Percentiles rank a stretch among this genome's conserved stretches.
Evolutionary conservation across 2,113 vertebrate genomes (phyloP).

Genomic region (Zosterops pallidus): DNA sequence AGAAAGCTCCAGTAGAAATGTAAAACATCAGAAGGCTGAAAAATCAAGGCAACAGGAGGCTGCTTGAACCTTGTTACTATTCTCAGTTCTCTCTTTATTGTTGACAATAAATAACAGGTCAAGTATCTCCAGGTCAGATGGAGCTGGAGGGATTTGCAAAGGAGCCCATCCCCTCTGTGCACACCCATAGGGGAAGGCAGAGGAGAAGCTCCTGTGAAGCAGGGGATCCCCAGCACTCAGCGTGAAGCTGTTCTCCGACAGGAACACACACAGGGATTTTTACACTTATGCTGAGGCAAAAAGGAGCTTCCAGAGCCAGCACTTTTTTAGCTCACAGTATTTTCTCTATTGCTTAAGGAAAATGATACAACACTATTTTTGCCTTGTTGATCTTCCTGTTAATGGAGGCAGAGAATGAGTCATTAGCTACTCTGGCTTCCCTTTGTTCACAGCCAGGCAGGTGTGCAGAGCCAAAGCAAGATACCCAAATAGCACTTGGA

Average conservation of each 20-base stretch:
- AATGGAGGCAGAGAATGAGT: neutral
- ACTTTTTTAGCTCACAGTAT: neutral
- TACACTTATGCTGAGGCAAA: rapidly evolving
- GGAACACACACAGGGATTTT: neutral
- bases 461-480: neutral
- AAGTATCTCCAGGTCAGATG: neutral
- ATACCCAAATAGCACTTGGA: rapidly evolving
- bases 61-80: neutral
- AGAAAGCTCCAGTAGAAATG: too few species aligned
- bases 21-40: too few species aligned
- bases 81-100: neutral
- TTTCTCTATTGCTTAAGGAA: neutral
- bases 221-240: neutral
- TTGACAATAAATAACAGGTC: neutral
- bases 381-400: neutral
- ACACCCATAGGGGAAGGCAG: neutral
- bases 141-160: neutral
- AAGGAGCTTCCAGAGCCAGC: neutral
- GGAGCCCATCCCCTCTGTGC: neutral
- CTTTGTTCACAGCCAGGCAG: neutral
- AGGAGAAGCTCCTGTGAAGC: neutral
- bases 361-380: neutral
- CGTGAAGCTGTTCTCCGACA: neutral
- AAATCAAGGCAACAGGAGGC: too few species aligned
- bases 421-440: neutral